Base-by-base conservation (phyloP, 2,888 invertebrate species). In the Apocheima hispidaria region DNA sequence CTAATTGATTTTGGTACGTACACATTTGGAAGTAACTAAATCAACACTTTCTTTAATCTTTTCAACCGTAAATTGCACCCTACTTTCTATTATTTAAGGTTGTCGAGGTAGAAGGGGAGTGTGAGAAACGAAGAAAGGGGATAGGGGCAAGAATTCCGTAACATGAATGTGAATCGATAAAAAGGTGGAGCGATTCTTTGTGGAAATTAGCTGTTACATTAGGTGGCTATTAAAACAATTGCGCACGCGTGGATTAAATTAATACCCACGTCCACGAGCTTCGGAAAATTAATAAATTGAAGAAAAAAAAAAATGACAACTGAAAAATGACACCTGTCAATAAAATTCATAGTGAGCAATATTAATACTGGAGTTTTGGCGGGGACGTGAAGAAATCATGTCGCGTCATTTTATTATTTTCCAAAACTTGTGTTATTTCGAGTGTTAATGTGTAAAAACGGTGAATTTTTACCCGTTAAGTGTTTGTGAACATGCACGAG, bases 181-280 rank as follows among this genome's bases (percentile, higher is more conserved):
- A 66, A 65, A 59, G 63, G 69, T 57, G 48, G 50, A 51, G 57
- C 65, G 65, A 53, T 66, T 63, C 53, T 48, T 58, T 55, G 65
- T 49, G 60, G 63, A 64, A 65, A 70, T 70, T 63, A 67, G 60
- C 63, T 68, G 65, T 66, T 63, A 62, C 44, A 68, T 65, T 68
- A 66, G 58, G 51, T 57, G 62, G 55, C 43, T 43, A 53, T 23
- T 53, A 53, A 53, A 49, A 50, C n/a, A 26, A 44, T 16, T 44
- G 28, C 28, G 44, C 44, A 44, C 44, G 44, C 44, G 44, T 14
- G n/a, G n/a, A n/a, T 12, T 23, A 2, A n/a, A n/a, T 23, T 43
- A 43, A 26, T 43, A 9, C 26, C 26, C 2, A 9, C 26, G 26
- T 43, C 14, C 43, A 43, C 43, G 18, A 26, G 26, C 26, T 23